Conservation (phyloP, 2,888 invertebrate genomes). For the Meteorus cinctellus region DNA sequence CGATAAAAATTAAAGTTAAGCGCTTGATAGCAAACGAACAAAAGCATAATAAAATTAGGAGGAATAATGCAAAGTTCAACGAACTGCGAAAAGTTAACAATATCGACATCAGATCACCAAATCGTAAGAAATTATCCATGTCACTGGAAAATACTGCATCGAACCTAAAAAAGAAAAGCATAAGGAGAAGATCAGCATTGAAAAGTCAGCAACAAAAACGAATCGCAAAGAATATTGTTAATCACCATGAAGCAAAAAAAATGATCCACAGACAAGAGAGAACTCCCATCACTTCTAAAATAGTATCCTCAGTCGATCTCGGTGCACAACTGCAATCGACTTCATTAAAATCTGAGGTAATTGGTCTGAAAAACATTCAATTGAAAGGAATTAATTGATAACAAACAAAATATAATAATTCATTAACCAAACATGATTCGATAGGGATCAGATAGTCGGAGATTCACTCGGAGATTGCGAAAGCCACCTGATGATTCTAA, state of each 20-base stretch:
- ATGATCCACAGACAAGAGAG: conserved; percentile 48
- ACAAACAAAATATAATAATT: neutral
- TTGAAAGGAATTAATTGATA: neutral
- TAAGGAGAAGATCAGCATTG: conserved; percentile 25
- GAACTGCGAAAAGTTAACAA: conserved; percentile 49
- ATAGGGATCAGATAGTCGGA: conserved; percentile 23
- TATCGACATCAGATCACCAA: neutral
- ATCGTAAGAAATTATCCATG: neutral
- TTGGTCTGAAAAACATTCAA: neutral
- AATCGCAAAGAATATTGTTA: conserved; percentile 46
- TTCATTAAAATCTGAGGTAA: neutral
- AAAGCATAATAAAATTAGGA: conserved; percentile 55
- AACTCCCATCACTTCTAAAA: conserved; percentile 46
- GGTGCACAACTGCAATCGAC: neutral
- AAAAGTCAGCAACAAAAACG: conserved; percentile 48
- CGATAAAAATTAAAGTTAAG: conserved; percentile 71
- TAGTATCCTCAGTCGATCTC: conserved; percentile 45
- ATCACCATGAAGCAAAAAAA: conserved; percentile 36
- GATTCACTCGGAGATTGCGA: conserved; percentile 12
- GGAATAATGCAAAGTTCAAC: conserved; percentile 63
- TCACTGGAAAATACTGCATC: neutral
- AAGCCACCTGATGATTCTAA: neutral
- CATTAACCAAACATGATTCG: neutral
- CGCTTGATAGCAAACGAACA: conserved; percentile 65
- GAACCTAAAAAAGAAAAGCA: conserved; percentile 11